phyloP scores from a whole-genome alignment of 2,113 vertebrate species.

The Pipra filicauda region DNA sequence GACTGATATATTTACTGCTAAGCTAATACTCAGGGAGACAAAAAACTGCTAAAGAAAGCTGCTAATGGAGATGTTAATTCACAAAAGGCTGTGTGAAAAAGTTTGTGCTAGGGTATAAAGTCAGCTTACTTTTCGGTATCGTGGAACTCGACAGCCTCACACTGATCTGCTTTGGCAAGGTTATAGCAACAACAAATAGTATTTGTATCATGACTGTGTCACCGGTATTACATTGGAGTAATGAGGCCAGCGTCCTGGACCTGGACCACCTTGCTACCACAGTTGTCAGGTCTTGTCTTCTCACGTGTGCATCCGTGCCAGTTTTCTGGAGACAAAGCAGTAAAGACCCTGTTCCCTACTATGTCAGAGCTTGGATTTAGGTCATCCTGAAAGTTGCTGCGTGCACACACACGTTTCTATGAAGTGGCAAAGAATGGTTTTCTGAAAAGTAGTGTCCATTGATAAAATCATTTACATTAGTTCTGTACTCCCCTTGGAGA shows the following conservation, averaged over 20 bases:
- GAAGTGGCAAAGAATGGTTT: background rate
- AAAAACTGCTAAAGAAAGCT: background rate
- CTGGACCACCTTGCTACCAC: fast-evolving
- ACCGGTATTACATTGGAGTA: background rate
- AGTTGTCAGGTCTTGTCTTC: background rate
- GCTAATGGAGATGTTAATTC: background rate
- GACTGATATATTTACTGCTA: background rate
- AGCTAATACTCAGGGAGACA: background rate
- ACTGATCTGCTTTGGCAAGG: background rate
- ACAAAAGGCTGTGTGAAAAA: background rate
- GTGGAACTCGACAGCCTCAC: background rate
- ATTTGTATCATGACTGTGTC: background rate
- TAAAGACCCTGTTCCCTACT: background rate
- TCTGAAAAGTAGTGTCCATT: background rate
- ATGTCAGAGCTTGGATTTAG: background rate
- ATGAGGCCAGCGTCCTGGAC: background rate
- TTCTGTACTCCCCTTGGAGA: background rate
- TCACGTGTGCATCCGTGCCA: fast-evolving
- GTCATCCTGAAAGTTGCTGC: background rate
- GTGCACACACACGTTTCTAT: background rate
- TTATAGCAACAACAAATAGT: background rate
- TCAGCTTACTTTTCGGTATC: background rate
- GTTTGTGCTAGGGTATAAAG: background rate
- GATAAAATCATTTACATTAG: background rate
- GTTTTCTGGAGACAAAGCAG: background rate